Percentiles rank a stretch among this genome's conserved stretches.
These are phyloP conservation scores for Megaceryle maxima DNA, from an alignment of 2,113 vertebrate species.

Conservation along the genomic window DNA sequence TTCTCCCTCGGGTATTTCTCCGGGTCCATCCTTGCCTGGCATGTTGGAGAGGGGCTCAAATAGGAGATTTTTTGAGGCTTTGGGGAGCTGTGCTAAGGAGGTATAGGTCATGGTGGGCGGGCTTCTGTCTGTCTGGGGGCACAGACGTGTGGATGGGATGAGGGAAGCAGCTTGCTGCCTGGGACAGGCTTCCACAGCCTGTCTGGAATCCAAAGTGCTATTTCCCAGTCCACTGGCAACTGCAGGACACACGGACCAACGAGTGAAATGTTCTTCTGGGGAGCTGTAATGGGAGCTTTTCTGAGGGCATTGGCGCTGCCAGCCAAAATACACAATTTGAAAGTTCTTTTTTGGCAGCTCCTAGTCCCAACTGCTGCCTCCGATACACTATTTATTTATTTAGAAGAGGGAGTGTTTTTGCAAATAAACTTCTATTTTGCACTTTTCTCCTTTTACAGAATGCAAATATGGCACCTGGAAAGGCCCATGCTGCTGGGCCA, in stretches of 20 bases:
- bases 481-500: not conserved
- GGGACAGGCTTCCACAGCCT: not conserved
- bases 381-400: not conserved
- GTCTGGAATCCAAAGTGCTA: not conserved
- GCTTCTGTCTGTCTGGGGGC: too few relatives aligned
- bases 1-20: not conserved
- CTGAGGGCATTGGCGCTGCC: not conserved
- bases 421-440: not conserved
- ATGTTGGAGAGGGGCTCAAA: accelerated
- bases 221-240: not conserved
- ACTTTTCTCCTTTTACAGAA: not conserved
- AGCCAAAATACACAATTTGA: not conserved
- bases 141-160: too few relatives aligned
- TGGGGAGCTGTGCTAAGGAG: not conserved
- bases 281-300: not conserved
- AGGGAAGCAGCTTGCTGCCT: not conserved
- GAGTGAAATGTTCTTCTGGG: not conserved
- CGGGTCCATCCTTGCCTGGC: not conserved
- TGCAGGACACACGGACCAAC: not conserved
- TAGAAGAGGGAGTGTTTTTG: not conserved
- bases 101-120: not conserved
- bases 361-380: not conserved
- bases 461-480: not conserved
- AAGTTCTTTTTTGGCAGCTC: not conserved
- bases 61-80: not conserved